Conservation (phyloP, 1,140 invertebrate species). For the Diorhabda carinulata region DNA sequence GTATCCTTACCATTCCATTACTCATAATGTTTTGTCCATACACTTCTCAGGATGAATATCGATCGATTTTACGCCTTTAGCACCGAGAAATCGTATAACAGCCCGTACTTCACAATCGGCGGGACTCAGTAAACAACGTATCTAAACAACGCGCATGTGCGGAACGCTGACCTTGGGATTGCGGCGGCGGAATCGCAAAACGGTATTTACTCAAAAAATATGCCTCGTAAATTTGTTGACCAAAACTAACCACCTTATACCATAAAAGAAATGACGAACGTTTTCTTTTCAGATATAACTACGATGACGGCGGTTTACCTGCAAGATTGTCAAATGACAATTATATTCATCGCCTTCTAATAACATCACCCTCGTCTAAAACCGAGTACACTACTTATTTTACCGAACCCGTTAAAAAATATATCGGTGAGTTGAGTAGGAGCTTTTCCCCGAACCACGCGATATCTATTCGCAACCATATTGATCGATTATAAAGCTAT, state of each 20-base stretch:
- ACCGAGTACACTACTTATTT: constrained; percentile 58
- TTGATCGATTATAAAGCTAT: too few relatives aligned
- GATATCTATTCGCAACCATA: too few relatives aligned
- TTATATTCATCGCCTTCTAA: constrained; percentile 59
- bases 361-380: constrained; percentile 54
- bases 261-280: neutral
- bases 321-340: constrained; percentile 58
- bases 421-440: constrained; percentile 53
- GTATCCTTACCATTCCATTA: too few relatives aligned
- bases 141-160: too few relatives aligned
- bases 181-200: too few relatives aligned
- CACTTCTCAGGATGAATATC: too few relatives aligned
- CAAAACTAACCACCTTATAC: neutral
- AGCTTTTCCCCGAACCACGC: neutral
- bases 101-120: too few relatives aligned
- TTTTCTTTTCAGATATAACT: constrained; percentile 35
- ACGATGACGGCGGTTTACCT: constrained; percentile 46
- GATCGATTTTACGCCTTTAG: too few relatives aligned
- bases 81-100: too few relatives aligned
- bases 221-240: neutral
- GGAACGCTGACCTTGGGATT: too few relatives aligned
- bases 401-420: constrained; percentile 58
- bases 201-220: neutral
- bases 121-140: too few relatives aligned
- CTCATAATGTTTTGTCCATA: too few relatives aligned